Evolutionary conservation across 2,113 vertebrate genomes (phyloP), one percentile per base, ranked within the genome.

Genomic region (Strigops habroptila): DNA sequence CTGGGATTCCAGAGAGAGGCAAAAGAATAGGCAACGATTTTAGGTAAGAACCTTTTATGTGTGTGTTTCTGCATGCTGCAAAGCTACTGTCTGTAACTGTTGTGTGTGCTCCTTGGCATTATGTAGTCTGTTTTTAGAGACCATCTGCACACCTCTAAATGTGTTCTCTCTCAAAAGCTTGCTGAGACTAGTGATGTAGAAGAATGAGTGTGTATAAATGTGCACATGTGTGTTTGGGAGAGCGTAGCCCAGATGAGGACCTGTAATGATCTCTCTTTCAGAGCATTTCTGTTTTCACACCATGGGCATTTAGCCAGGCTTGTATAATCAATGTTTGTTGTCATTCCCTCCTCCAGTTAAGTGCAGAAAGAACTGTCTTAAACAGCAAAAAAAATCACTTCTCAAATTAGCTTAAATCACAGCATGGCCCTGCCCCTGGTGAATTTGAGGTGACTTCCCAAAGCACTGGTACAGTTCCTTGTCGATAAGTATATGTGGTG

Each of bases 11-110:
- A 14, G 99, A 99, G 97, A 98, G 98, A 97, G 99, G 99, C 88
- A 99, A 99, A 98, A 99, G 99, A 97, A 99, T 99, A 99, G 99
- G 99, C 95, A 98, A 98, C 39, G 99, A 99, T 96, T 99, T 99
- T 98, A 99, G 99, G 99, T 99, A 98, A 98, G 98, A 91, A 21
- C 67, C 71, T 39, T 76, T 82, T 55, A 1, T 2, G 27, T 59
- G 41, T 53, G 79, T 51, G 24, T 68, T 57, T 62, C 2, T 96
- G 70, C 80, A 88, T 96, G 85, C 57, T 65, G 76, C 67, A 37
- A 28, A 93, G 88, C 88, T 70, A 9, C 74, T 74, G 87, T 30
- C 65, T 57, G 2, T 48, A 41, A 18, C 70, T 46, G 0, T 24
- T 37, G 27, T 74, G n/a, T 4, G 43, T 74, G 64, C 33, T 82